Conservation (phyloP, 2,888 invertebrate genomes). For the Brachylomia viminalis region DNA sequence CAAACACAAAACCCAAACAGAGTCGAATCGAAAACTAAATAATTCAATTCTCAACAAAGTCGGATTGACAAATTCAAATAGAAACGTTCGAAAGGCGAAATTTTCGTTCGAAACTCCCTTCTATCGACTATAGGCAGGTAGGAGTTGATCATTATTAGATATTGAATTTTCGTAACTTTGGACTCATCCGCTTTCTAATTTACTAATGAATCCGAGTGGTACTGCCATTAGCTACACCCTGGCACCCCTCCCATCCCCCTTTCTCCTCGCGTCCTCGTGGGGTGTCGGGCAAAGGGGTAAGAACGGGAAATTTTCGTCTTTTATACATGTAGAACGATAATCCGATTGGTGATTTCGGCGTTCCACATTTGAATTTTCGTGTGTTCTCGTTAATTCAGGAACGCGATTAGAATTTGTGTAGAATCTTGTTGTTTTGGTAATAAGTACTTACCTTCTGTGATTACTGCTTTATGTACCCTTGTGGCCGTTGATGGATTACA, state of each 20-base stretch:
- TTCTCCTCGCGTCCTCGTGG: constrained; percentile 67
- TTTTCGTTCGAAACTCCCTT: constrained; percentile 67
- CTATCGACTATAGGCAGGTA: constrained; percentile 86
- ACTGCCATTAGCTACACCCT: constrained; percentile 85
- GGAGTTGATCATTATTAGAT: constrained; percentile 90
- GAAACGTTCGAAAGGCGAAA: constrained; percentile 71
- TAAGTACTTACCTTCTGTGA: constrained; percentile 46
- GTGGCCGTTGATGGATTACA: background rate
- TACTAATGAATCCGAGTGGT: constrained; percentile 91
- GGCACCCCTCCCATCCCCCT: constrained; percentile 63
- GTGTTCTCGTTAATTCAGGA: constrained; percentile 81
- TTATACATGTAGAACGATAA: constrained; percentile 90
- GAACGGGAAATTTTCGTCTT: constrained; percentile 90
- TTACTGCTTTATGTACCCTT: constrained; percentile 20
- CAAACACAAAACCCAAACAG: constrained; percentile 82
- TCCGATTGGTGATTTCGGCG: constrained; percentile 89
- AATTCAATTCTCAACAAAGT: constrained; percentile 87
- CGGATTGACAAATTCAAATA: constrained; percentile 87
- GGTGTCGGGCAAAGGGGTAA: constrained; percentile 84
- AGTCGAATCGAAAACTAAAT: constrained; percentile 89
- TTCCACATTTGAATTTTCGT: constrained; percentile 88
- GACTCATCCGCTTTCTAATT: constrained; percentile 91
- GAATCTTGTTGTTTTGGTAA: constrained; percentile 76
- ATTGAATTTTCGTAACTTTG: constrained; percentile 91
- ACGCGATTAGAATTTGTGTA: constrained; percentile 71